phyloP scores from a whole-genome alignment of 2,113 vertebrate genomes.

The Bubalus kerabau region DNA sequence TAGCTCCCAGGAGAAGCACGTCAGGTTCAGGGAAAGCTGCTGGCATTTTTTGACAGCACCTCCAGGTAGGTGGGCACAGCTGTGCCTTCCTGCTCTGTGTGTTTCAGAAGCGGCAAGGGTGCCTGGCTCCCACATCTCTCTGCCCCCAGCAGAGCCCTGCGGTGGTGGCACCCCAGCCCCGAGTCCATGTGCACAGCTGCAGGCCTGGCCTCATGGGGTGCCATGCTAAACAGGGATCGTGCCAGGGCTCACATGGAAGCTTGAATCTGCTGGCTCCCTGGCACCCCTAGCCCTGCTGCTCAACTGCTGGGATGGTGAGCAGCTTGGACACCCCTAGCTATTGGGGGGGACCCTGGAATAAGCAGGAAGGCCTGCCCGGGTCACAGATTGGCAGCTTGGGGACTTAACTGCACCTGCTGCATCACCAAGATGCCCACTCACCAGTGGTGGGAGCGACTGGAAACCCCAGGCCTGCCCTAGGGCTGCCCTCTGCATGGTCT shows the following conservation, averaged over 20 bases:
- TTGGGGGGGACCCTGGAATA: background rate
- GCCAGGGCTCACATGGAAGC: rapidly evolving
- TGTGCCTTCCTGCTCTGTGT: background rate
- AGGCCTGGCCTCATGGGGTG: background rate
- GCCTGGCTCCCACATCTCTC: background rate
- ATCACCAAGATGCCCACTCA: background rate
- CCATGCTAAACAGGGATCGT: background rate
- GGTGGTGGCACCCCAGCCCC: background rate
- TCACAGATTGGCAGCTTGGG: background rate
- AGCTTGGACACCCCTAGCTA: background rate
- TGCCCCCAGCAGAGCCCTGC: no score
- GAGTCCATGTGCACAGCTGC: background rate
- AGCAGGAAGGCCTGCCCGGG: background rate
- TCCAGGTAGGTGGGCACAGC: background rate
- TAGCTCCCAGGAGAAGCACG: background rate
- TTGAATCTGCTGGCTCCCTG: background rate
- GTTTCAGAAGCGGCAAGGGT: background rate
- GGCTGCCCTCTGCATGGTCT: background rate
- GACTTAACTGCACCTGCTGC: no score
- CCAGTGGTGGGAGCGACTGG: background rate
- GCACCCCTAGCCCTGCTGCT: background rate
- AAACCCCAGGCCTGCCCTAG: background rate
- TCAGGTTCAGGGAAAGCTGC: background rate
- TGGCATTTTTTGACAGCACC: no score
- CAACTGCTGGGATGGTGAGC: background rate